A percentile compares a stretch with the other conserved stretches of the same genome.
Conservation (phyloP, 2,888 invertebrate genomes). For the Drosophila dives region DNA sequence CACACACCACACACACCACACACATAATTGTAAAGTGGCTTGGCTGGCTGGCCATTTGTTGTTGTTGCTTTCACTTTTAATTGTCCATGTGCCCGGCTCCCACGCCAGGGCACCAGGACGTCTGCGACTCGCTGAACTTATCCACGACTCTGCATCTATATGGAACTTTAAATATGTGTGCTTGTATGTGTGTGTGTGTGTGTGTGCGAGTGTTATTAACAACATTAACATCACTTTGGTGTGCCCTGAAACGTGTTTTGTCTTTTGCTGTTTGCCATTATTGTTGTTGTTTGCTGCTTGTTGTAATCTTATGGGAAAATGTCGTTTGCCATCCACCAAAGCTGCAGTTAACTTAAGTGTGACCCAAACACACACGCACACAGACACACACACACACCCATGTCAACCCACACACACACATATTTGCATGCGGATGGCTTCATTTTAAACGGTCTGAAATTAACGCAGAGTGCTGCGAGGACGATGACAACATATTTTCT, state of each 20-base stretch:
- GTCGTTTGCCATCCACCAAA: conserved; percentile 16
- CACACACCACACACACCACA: conserved; percentile 2
- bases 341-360: conserved; percentile 33
- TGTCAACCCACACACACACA: conserved; percentile 1
- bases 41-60: conserved; percentile 41
- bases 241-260: conserved; percentile 58
- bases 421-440: conserved; percentile 41
- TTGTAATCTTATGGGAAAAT: conserved; percentile 55
- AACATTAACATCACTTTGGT: conserved; percentile 77
- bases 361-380: conserved; percentile 16
- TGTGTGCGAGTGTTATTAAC: conserved; percentile 62
- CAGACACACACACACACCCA: conserved; percentile 15
- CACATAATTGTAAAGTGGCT: conserved; percentile 67
- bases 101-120: background rate
- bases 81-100: conserved; percentile 56
- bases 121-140: conserved; percentile 4
- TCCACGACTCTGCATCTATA: background rate
- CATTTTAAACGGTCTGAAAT: conserved; percentile 40
- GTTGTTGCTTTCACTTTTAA: conserved; percentile 68
- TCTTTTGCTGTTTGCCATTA: conserved; percentile 31
- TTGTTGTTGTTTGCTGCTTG: conserved; percentile 19
- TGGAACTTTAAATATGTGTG: conserved; percentile 5
- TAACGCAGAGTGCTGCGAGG: conserved; percentile 3
- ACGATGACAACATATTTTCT: conserved; percentile 35
- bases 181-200: conserved; percentile 11